These are phyloP conservation scores for Bubo blakistoni DNA, from an alignment of 2,113 vertebrate genomes.

Conservation along the genomic window DNA sequence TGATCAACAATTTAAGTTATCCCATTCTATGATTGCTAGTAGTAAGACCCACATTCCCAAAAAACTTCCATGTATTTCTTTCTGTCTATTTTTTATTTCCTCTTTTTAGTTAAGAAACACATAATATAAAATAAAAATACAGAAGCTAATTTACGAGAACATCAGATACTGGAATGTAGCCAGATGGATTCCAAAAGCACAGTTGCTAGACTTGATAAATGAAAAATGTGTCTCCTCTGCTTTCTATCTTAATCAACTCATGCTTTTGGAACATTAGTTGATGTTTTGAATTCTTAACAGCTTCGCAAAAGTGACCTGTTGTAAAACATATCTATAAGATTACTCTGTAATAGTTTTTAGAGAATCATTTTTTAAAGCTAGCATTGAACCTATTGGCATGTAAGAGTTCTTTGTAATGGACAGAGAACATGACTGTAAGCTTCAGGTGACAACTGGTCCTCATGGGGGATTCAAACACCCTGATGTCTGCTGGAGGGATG, in stretches of 20 bases:
- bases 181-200: background rate
- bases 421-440: background rate
- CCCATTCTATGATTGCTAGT: background rate
- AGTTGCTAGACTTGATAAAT: background rate
- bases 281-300: background rate
- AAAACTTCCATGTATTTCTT: background rate
- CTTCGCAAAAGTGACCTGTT: background rate
- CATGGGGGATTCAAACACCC: too few species aligned
- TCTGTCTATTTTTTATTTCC: background rate
- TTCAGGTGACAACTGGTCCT: background rate
- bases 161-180: background rate
- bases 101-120: background rate
- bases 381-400: background rate
- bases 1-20: background rate
- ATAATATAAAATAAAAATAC: background rate
- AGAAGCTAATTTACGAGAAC: background rate
- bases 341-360: background rate
- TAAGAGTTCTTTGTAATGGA: background rate
- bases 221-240: background rate
- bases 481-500: too few species aligned
- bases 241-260: background rate
- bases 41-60: background rate
- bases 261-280: background rate
- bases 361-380: background rate
- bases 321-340: background rate